phyloP scores from a whole-genome alignment of 2,888 invertebrate genomes.

The Cheilosia pagana region DNA sequence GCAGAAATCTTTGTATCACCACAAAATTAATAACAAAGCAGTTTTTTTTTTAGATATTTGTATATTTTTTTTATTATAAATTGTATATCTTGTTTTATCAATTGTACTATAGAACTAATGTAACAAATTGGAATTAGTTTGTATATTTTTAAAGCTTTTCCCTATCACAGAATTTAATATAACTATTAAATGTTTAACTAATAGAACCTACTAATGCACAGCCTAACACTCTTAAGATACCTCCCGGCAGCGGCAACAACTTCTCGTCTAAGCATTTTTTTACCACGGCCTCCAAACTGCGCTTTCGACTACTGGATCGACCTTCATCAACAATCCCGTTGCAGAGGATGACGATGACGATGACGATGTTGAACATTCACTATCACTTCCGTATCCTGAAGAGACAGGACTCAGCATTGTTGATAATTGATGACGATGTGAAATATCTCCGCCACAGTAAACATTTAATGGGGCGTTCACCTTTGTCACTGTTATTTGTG shows the following conservation, averaged over 20 bases:
- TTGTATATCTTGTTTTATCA: background rate
- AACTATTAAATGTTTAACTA: constrained; percentile 65
- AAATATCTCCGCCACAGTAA: constrained; percentile 34
- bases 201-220: constrained; percentile 69
- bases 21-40: background rate
- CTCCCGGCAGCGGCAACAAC: constrained; percentile 12
- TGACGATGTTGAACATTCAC: constrained; percentile 76
- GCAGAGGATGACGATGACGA: constrained; percentile 39
- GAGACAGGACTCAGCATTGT: constrained; percentile 80
- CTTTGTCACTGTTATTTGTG: constrained; percentile 26
- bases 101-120: constrained; percentile 12
- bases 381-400: constrained; percentile 83
- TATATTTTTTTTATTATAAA: background rate
- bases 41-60: background rate
- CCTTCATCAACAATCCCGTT: constrained; percentile 76
- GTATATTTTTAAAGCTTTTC: constrained; percentile 78
- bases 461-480: constrained; percentile 42
- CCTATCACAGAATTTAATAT: constrained; percentile 80
- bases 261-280: constrained; percentile 20
- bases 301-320: constrained; percentile 21
- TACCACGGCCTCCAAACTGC: constrained; percentile 82
- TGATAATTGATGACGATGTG: constrained; percentile 3
- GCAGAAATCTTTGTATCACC: no score
- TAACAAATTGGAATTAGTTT: constrained; percentile 22
- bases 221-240: constrained; percentile 55